Evolutionary conservation across 2,888 invertebrate genomes (phyloP), one percentile per base, ranked within the genome.

Genomic region (Oconnorella tubifera): DNA sequence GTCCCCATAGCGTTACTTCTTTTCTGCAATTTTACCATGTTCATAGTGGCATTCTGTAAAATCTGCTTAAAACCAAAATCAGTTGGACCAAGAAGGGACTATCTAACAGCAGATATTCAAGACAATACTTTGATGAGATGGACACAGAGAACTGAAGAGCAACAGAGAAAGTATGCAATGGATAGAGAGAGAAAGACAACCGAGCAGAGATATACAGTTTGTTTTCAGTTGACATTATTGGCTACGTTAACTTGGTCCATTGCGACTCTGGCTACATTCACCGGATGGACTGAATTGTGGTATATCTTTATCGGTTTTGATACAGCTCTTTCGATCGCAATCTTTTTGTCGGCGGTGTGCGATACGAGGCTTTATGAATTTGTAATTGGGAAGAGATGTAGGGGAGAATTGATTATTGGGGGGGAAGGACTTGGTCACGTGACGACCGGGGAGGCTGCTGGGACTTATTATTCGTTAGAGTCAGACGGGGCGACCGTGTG

Each of bases 291-390:
- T 27, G n/a, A 29, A 4, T 19, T 50, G 3, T 48, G 28, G 49
- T 50, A 60, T 51, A 4, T 60, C 2, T 60, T 60, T 28, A 28
- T 60, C 29, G 50, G 10, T 2, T 60, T 60, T 48, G 49, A 62
- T 10, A n/a, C 56, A 25, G 4, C 29, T 25, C 6, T 4, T 19
- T 19, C 53, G 14, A 6, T 27, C 25, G 6, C 6, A 6, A 27
- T 23, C 6, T 6, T 6, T 19, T 25, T 51, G 53, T 19, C 23
- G 14, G 53, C 25, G 25, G 53, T 51, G 10, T 19, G 53, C 53
- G 25, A 23, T 4, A 27, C 14, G 10, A 51, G 25, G 25, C 10
- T 51, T 6, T 19, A 27, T 6, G 14, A 4, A 4, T 6, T 51
- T 19, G 14, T 51, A 27, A 19, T 51, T 6, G 25, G 53, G 53